These are phyloP conservation scores for Eudorcas thomsonii DNA, from an alignment of 2,113 vertebrate species.

Conservation along the genomic window DNA sequence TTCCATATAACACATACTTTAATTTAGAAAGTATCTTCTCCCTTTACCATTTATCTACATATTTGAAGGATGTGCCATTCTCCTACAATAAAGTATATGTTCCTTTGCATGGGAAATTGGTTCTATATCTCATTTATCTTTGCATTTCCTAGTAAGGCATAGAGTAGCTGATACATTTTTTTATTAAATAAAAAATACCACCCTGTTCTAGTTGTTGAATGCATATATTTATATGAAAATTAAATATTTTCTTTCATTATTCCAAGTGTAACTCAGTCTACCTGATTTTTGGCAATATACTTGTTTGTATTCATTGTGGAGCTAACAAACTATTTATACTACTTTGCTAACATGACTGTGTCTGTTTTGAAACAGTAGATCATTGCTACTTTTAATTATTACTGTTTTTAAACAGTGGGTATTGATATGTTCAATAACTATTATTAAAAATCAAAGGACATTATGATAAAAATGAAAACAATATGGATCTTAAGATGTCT, in stretches of 20 bases:
- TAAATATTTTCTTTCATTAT: not conserved
- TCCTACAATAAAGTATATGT: not conserved
- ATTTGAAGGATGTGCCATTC: not conserved
- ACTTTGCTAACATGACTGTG: not conserved
- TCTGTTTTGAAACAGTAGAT: not conserved
- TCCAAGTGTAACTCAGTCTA: not conserved
- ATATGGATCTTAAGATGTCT: not conserved
- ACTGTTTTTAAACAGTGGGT: not conserved
- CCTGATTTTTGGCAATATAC: not conserved
- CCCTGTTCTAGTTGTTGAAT: not conserved
- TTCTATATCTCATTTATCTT: not conserved
- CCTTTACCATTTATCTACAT: not conserved
- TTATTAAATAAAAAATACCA: not conserved
- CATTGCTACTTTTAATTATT: constrained; percentile 9
- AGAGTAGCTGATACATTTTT: not conserved
- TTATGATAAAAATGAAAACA: not conserved
- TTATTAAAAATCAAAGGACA: not conserved
- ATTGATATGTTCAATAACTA: not conserved
- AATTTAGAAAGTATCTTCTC: not conserved
- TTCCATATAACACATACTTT: not conserved
- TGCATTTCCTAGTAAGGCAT: not conserved
- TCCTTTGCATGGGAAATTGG: not conserved
- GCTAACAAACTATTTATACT: constrained; percentile 4
- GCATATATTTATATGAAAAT: not conserved
- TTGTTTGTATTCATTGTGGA: not conserved